Percentiles rank a stretch among this genome's conserved stretches.
Conservation (phyloP, 1,140 invertebrate genomes). For the Ceratosolen solmsi region DNA sequence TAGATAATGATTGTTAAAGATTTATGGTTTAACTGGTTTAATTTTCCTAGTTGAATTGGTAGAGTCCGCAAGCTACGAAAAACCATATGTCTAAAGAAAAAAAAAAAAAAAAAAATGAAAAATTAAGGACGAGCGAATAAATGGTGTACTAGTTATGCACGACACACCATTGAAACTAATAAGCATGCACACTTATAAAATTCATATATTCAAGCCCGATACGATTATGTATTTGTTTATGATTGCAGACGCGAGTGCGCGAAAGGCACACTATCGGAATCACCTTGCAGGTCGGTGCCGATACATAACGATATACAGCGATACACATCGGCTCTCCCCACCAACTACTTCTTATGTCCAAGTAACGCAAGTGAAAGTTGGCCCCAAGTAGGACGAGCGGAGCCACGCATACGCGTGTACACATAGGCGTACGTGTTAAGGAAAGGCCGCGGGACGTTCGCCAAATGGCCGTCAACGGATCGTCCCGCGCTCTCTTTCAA, state of each 20-base stretch:
- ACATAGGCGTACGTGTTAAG: constrained; percentile 51
- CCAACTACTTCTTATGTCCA: no score
- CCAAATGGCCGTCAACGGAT: constrained; percentile 63
- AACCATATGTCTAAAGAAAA: neutral
- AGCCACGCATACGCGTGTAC: constrained; percentile 43
- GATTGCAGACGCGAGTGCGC: neutral
- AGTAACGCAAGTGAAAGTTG: constrained; percentile 70
- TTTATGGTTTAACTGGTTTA: neutral
- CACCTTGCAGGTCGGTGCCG: neutral
- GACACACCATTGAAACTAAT: neutral
- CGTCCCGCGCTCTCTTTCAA: constrained; percentile 20
- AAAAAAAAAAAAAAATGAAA: neutral
- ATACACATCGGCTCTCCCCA: neutral
- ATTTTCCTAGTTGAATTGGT: neutral
- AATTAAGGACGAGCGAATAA: neutral
- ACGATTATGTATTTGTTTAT: no score
- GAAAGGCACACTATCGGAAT: neutral
- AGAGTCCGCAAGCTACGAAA: no score
- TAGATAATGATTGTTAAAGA: neutral
- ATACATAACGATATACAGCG: neutral
- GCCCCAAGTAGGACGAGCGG: constrained; percentile 69
- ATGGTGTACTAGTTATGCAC: neutral
- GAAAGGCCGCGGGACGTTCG: constrained; percentile 62
- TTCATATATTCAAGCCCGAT: no score
- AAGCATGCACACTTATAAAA: neutral